phyloP scores from a whole-genome alignment of 2,888 invertebrate species.

The Rambutsinella grinnellia region DNA sequence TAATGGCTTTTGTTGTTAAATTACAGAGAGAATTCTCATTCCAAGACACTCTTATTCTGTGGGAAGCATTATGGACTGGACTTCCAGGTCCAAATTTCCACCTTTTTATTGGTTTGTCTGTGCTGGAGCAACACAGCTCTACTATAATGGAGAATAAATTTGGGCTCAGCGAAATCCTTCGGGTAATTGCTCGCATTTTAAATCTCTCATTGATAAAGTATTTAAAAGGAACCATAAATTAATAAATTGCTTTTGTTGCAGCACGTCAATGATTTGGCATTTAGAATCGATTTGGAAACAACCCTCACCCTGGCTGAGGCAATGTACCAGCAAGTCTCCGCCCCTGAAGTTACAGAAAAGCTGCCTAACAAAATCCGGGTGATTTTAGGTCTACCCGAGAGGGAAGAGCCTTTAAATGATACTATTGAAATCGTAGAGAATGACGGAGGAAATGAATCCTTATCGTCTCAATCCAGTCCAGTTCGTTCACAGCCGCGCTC shows the following conservation, averaged over 20 bases:
- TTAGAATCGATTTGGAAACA: conserved; percentile 85
- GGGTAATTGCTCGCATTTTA: conserved; percentile 75
- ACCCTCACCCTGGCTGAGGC: conserved; percentile 90
- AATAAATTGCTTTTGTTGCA: conserved; percentile 69
- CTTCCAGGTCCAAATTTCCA: conserved; percentile 96
- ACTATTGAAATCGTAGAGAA: conserved; percentile 46
- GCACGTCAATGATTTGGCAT: conserved; percentile 96
- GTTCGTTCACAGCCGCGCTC: too few relatives aligned
- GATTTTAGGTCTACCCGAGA: conserved; percentile 76
- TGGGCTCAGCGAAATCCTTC: conserved; percentile 96
- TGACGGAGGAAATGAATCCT: conserved; percentile 9
- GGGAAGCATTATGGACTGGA: conserved; percentile 96
- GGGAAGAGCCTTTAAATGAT: conserved; percentile 46
- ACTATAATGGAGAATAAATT: conserved; percentile 91
- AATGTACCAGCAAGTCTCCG: conserved; percentile 88
- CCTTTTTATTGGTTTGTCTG: conserved; percentile 91
- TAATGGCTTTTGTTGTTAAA: too few relatives aligned
- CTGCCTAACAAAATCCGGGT: conserved; percentile 80
- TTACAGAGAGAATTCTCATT: conserved; percentile 87
- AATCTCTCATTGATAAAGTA: not conserved
- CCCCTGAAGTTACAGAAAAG: conserved; percentile 73
- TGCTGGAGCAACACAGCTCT: conserved; percentile 89
- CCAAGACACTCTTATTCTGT: conserved; percentile 87
- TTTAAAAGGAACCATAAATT: not conserved
- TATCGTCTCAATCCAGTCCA: conserved; percentile 13